Evolutionary conservation across 2,113 vertebrate genomes (phyloP), one percentile per base, ranked within the genome.

Genomic region (Xiphophorus couchianus): DNA sequence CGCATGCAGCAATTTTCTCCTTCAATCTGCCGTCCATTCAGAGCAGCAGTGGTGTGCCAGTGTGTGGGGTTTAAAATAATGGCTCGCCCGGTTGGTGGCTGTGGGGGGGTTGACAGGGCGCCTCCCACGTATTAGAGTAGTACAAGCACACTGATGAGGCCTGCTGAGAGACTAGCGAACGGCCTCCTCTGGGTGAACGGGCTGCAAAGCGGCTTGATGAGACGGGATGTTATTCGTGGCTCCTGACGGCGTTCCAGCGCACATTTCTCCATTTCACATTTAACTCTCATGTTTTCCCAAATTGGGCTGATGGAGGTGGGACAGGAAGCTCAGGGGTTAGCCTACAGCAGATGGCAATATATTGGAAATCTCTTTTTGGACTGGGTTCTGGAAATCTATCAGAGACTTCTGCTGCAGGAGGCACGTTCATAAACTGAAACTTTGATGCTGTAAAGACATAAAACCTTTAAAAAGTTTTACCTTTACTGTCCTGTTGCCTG

Each of bases 271-370:
- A 80, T 76, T 85, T 82, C 62, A 54, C 77, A 81, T 82, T 62
- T 78, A 44, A 74, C 33, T 77, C 22, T n/a, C 17, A 39, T 2
- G 42, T 68, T 44, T 58, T 67, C 70, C 63, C 27, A 70, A 30
- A 79, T 77, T 54, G 65, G 68, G 72, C 62, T 82, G 74, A 75
- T 39, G 76, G 29, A 30, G 27, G 31, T 11, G 64, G 51, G 67
- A 71, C 74, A 11, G 67, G 73, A 62, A 71, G 73, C 76, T 58
- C 82, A 22, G 11, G 84, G 89, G 81, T 94, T 89, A 93, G 87
- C 80, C 84, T 69, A 88, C 86, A 93, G 90, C 94, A 96, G 93
- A 96, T 95, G 93, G 94, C 30, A 91, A 95, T 81, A 87, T 72
- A 86, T 95, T 92, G 91, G 92, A 90, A 94, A 94, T 92, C 69